Base-by-base conservation (phyloP, 92 coral and sea anemone genomes). In the Pocillopora meandrina region DNA sequence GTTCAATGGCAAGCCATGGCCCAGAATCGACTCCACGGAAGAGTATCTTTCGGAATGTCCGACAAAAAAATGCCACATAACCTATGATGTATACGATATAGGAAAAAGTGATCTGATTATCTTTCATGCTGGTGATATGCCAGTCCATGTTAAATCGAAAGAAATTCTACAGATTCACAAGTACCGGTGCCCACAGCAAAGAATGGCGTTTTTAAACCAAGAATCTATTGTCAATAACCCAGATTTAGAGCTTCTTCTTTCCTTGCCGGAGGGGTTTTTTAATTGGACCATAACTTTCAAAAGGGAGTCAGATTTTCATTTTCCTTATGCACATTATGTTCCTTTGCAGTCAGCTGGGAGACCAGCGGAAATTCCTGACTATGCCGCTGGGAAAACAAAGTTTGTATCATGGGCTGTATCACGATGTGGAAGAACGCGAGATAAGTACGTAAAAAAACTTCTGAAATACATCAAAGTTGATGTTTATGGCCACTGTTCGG, bases 221-320 rank as follows among this genome's bases (percentile, higher is more conserved):
- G 83, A 78, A 36, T 36, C 59, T 9, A 10, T 61, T 21, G 16
- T 60, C 14, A 62, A 61, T 61, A 42, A 11, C 2, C 74, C 73
- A 2, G 61, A 74, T 12, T 21, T 66, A 1, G 42, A 49, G 9
- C 47, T 18, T 59, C n/a, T 61, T 11, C 20, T 66, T 64, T 23
- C 31, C n/a, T 36, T 78, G 26, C 83, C 83, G 10, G 42, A 55
- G 3, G 83, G 83, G 0, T 78, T 78, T 49, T 78, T 65, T 47
- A 78, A 78, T 21, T 78, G 83, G 83, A 78, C 83, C 2, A 64
- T 78, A 65, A 78, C 83, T 19, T 64, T 78, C 55, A 78, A 78
- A 47, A 47, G 73, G 73, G 42, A 66, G 5, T 78, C 83, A 5
- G 83, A 78, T 64, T 78, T 78, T 26, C 42, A 52, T 12, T 5